Evolutionary conservation across 64 coral and sea anemone species (phyloP), one percentile per base, ranked within the genome.

Genomic region (Pachyseris speciosa): DNA sequence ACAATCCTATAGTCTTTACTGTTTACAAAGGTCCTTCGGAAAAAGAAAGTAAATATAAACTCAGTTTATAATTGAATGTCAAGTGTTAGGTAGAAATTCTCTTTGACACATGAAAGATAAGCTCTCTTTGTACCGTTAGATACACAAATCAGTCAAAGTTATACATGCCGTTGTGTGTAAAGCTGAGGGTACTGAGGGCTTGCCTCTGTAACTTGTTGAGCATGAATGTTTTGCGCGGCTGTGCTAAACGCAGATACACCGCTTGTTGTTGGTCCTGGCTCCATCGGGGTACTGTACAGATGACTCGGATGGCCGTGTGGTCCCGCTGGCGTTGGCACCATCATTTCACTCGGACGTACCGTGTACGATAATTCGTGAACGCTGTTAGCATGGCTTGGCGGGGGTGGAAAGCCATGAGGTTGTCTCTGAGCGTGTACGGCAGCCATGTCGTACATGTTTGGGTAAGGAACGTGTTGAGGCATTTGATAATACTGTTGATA

Each of bases 121-220:
- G 67, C 78, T 84, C 37, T 61, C 45, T 67, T 80, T 67, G 70
- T 59, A 71, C 60, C 79, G 67, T 84, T 92, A 74, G 49, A 69
- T 67, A 92, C 83, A 86, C 78, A 92, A 84, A 40, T 31, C 49
- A 91, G 41, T 78, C 67, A 84, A 86, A 86, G 59, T 89, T 91
- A 97, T 92, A 93, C 89, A 83, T 97, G 95, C 84, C 95, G 80
- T 80, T 97, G 95, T n/a, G 95, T 97, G 60, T 92, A 97, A 3
- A 97, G 86, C 51, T 78, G 86, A 13, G 95, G 91, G 69, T 97
- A 97, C 40, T 87, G 86, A 12, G 75, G 75, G 70, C 26, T 94
- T 68, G 68, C 34, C 16, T 97, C 95, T 86, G 84, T 63, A 11
- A 75, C 69, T 93, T 72, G 95, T 9, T 92, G 95, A 48, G 77